These are phyloP conservation scores for Megamerina dolium DNA, from an alignment of 2,888 invertebrate species.

Conservation along the genomic window DNA sequence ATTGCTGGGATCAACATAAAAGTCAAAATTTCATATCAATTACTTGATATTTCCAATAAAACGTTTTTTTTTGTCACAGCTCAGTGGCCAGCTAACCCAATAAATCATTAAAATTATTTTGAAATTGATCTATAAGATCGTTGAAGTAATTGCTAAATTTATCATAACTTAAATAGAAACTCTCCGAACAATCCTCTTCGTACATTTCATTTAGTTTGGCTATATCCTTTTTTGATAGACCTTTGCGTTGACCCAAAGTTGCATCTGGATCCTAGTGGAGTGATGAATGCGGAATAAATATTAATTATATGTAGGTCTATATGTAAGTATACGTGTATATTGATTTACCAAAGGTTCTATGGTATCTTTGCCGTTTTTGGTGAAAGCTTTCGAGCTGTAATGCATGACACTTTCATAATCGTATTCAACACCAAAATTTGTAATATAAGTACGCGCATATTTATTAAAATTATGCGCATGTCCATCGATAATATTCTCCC, in stretches of 20 bases:
- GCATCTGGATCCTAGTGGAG: slow-evolving; percentile 49
- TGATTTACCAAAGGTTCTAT: slow-evolving; percentile 55
- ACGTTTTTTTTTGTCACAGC: too few species aligned
- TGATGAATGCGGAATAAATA: too few species aligned
- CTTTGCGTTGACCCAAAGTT: slow-evolving; percentile 53
- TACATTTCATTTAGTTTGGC: slow-evolving; percentile 54
- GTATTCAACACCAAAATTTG: slow-evolving; percentile 62
- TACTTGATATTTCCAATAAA: too few species aligned
- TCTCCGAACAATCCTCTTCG: slow-evolving; percentile 40
- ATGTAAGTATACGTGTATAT: not conserved
- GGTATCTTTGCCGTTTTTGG: slow-evolving; percentile 60
- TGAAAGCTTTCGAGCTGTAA: slow-evolving; percentile 62
- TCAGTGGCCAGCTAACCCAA: too few species aligned
- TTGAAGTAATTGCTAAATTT: slow-evolving; percentile 31
- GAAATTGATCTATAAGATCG: slow-evolving; percentile 34
- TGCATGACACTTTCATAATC: slow-evolving; percentile 72
- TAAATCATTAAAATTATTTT: slow-evolving; percentile 16
- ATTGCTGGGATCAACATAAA: too few species aligned
- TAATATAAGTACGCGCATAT: slow-evolving; percentile 58
- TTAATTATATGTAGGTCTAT: not conserved
- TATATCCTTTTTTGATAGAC: slow-evolving; percentile 53
- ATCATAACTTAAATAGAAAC: slow-evolving; percentile 30
- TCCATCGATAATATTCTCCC: slow-evolving; percentile 59
- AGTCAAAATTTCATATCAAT: too few species aligned
- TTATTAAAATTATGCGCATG: slow-evolving; percentile 59